Base-by-base conservation (phyloP, 1,140 invertebrate genomes). In the Drosophila triauraria region DNA sequence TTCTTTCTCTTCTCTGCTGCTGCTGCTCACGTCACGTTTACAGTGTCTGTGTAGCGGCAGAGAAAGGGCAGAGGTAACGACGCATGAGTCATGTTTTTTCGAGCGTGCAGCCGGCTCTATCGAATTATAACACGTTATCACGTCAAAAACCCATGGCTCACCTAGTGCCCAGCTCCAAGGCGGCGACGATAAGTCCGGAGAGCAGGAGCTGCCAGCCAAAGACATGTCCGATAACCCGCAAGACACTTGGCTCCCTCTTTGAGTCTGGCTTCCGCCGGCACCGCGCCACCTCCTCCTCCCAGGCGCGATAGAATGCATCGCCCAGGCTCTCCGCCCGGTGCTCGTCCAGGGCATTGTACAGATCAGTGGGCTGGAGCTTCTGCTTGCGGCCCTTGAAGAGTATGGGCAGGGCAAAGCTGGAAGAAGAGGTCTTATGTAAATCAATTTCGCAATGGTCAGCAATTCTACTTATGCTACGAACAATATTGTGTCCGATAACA, bases 321-420 rank as follows among this genome's bases (percentile, higher is more conserved):
- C 91, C 91, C 48, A 92, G 62, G 2, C 53, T 78, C 4, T 87
- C 76, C 0, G 94, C 94, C 51, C 91, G 91, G 71, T 95, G 94
- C 58, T 94, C 94, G n/a, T 93, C 86, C 3, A 95, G 87, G 23
- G 94, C 92, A 74, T 94, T 91, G 68, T 94, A 94, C 0, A 95
- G 87, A 91, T 95, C 95, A 8, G 83, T 79, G 27, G 93, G 91
- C 78, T 94, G 93, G 17, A 95, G 80, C 44, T 94, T 94, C 38
- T 93, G 92, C 64, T 93, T 94, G 25, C 92, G 92, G 4, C 94
- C 94, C 71, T 93, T 92, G 47, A 93, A 92, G 58, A 94, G 93
- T 46, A 93, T 93, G 50, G 93, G 93, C 17, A 94, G 69, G 3
- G 93, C 93, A 76, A 93, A 94, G 57, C 94, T 94, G 42, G n/a